phyloP scores from a whole-genome alignment of 2,888 invertebrate species.

The Cotesia congregata region DNA sequence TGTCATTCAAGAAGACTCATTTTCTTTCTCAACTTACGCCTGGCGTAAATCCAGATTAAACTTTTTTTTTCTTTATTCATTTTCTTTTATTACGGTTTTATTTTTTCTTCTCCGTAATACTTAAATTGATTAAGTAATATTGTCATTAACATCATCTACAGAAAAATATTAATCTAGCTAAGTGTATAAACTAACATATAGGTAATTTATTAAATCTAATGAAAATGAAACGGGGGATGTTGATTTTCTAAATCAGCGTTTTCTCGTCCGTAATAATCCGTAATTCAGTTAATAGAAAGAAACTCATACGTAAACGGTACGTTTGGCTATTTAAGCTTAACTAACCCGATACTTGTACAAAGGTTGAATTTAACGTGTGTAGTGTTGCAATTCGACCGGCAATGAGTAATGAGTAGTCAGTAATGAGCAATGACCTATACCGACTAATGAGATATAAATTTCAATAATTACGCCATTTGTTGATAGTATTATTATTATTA shows the following conservation, averaged over 20 bases:
- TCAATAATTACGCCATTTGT: neutral
- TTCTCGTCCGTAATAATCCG: neutral
- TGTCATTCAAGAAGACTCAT: slow-evolving; percentile 18
- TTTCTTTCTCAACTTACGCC: slow-evolving; percentile 34
- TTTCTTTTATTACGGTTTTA: slow-evolving; percentile 45
- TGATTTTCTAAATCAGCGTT: neutral
- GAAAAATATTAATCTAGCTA: slow-evolving; percentile 14
- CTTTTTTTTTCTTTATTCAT: neutral
- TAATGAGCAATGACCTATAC: neutral
- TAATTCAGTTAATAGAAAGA: neutral
- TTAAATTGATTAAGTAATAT: slow-evolving; percentile 60
- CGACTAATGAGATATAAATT: neutral
- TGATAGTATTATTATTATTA: neutral
- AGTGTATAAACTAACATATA: neutral
- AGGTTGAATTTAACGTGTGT: neutral
- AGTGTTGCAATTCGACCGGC: neutral
- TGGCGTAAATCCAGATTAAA: slow-evolving; percentile 29
- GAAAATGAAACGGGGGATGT: neutral
- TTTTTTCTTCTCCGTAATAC: slow-evolving; percentile 19
- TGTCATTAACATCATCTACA: slow-evolving; percentile 54
- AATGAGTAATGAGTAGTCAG: neutral
- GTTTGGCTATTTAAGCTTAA: neutral
- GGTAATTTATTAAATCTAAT: neutral
- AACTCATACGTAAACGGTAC: neutral
- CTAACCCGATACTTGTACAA: neutral